Evolutionary conservation across 2,113 vertebrate species (phyloP).

Genomic region (Saccopteryx leptura): DNA sequence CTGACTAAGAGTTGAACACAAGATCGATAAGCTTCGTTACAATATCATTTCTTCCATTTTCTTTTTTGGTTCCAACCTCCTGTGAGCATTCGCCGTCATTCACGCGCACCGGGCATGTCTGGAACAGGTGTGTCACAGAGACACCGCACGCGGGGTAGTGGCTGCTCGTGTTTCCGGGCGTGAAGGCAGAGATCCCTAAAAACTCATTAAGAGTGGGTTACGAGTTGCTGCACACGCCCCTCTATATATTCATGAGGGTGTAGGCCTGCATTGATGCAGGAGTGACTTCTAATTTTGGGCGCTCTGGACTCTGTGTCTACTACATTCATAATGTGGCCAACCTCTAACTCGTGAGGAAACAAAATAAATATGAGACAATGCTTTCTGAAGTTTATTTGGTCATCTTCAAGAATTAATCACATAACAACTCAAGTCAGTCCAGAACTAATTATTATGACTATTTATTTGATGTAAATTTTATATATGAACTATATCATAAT

Average conservation of each 20-base stretch:
- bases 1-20: conserved; percentile 14
- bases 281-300: neutral
- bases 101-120: neutral
- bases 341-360: neutral
- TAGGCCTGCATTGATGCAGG: neutral
- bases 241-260: too few species aligned
- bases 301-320: neutral
- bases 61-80: neutral
- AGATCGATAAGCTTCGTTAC: conserved; percentile 33
- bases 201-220: neutral
- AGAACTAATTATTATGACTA: neutral
- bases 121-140: conserved; percentile 1
- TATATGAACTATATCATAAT: neutral
- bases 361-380: conserved; percentile 23
- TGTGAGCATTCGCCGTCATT: conserved; percentile 13
- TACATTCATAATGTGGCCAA: neutral
- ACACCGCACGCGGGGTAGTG: neutral
- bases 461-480: neutral
- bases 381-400: neutral
- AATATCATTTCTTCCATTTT: conserved; percentile 27
- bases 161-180: neutral
- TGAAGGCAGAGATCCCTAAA: neutral
- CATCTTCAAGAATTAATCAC: neutral
- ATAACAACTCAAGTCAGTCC: neutral
- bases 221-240: neutral